These are phyloP conservation scores for Unio delphinus DNA, from an alignment of 2,888 invertebrate genomes.

Conservation along the genomic window DNA sequence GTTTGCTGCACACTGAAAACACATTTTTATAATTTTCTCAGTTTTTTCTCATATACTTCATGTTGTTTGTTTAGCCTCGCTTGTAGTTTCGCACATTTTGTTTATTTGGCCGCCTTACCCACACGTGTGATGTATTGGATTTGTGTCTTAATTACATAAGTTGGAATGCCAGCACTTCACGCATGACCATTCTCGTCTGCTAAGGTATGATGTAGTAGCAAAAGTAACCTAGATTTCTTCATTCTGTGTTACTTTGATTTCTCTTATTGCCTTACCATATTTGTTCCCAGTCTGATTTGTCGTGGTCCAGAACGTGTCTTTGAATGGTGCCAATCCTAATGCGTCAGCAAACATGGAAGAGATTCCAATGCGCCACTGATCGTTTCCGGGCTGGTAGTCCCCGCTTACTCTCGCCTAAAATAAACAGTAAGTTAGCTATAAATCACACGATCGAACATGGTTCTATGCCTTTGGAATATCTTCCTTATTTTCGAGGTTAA, in stretches of 20 bases:
- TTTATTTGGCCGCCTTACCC: too few relatives aligned
- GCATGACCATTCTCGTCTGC: too few relatives aligned
- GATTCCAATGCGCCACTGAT: conserved; percentile 55
- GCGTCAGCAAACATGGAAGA: conserved; percentile 51
- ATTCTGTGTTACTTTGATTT: neutral
- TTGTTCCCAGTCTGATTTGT: conserved; percentile 45
- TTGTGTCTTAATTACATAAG: too few relatives aligned
- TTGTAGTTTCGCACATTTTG: neutral
- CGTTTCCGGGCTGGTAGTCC: conserved; percentile 47
- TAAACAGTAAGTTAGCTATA: neutral
- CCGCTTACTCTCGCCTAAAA: conserved; percentile 43
- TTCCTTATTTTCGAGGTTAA: too few relatives aligned
- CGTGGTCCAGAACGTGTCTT: conserved; percentile 60
- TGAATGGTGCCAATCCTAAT: conserved; percentile 52
- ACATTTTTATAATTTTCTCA: neutral
- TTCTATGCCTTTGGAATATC: too few relatives aligned
- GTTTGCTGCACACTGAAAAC: too few relatives aligned
- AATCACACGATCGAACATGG: too few relatives aligned
- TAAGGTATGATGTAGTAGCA: too few relatives aligned
- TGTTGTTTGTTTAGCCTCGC: conserved; percentile 1
- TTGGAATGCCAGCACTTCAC: too few relatives aligned
- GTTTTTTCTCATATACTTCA: neutral
- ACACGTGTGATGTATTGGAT: too few relatives aligned
- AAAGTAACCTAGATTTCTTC: too few relatives aligned
- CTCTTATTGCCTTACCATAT: conserved; percentile 26